Base-by-base conservation (phyloP, 1,140 invertebrate genomes). In the Papilio aristodemus region DNA sequence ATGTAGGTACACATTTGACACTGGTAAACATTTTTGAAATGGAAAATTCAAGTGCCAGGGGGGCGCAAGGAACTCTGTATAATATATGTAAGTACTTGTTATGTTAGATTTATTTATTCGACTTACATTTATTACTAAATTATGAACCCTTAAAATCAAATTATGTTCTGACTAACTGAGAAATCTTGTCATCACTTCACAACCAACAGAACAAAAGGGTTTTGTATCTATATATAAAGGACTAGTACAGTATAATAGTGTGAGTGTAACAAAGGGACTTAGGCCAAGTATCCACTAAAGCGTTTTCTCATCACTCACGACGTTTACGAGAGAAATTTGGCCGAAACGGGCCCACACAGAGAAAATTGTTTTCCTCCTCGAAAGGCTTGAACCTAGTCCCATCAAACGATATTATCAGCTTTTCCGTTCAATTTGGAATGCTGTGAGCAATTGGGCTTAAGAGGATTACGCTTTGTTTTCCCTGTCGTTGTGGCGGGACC, bases 281-380 rank as follows among this genome's bases (percentile, higher is more conserved):
- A 46, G 63, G 9, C 13, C 41, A 50, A 66, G 41, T 46, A 46
- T 41, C n/a, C 19, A 39, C 60, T 39, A 66, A 66, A 50, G 41
- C 63, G 74, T 76, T 80, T 77, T 74, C 68, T 41, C 54, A 69
- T 70, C 69, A 76, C 78, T 75, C 66, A 74, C 73, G 73, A 77
- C 77, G 78, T 74, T 80, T 83, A 76, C 81, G 82, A 83, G 64
- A 72, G 37, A 68, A 76, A 79, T 75, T 77, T 75, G 71, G 72
- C 68, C 69, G 72, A 70, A 79, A 72, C 63, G 68, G 63, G 70
- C 73, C 72, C 68, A 69, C n/a, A 73, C 73, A 41, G 77, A 67
- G 78, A 70, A 77, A 81, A 85, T 81, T 80, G 77, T 81, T 84
- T 81, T 82, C 76, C 79, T 81, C 74, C 71, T 75, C 71, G 67